Evolutionary conservation across 2,888 invertebrate genomes (phyloP).

Genomic region (Caenorhabditis sinica): DNA sequence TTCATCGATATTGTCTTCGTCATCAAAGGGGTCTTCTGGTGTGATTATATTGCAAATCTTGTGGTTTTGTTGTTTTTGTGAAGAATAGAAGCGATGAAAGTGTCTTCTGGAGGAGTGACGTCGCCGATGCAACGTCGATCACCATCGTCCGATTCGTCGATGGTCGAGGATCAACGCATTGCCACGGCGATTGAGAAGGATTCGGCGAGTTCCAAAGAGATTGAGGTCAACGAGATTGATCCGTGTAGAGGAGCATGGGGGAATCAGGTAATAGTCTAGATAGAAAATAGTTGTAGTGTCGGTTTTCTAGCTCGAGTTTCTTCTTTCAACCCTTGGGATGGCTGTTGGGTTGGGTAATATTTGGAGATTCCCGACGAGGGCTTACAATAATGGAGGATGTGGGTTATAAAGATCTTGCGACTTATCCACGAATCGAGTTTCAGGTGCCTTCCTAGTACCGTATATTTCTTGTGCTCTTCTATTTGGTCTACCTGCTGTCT

Average conservation of each 20-base stretch:
- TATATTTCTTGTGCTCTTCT: conserved; percentile 83
- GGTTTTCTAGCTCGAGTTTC: conserved; percentile 53
- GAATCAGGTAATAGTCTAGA: conserved; percentile 37
- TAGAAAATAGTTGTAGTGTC: background rate
- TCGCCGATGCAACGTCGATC: conserved; percentile 40
- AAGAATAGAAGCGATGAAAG: conserved; percentile 27
- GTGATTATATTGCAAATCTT: conserved; percentile 53
- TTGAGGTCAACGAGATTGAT: conserved; percentile 30
- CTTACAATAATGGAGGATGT: conserved; percentile 75
- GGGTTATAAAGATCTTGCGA: background rate
- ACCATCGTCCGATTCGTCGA: conserved; percentile 25
- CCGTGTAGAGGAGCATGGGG: conserved; percentile 59
- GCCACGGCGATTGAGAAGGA: conserved; percentile 16
- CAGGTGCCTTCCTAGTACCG: conserved; percentile 84
- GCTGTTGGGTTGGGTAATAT: conserved; percentile 74
- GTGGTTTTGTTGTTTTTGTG: conserved; percentile 13
- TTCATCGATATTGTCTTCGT: conserved; percentile 18
- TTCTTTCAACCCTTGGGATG: conserved; percentile 63
- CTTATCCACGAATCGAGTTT: background rate
- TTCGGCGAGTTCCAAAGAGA: conserved; percentile 22
- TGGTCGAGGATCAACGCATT: conserved; percentile 15
- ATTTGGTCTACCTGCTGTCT: conserved; percentile 84
- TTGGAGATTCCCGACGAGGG: conserved; percentile 79
- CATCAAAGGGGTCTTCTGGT: background rate
- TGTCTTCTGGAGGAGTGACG: conserved; percentile 33